Evolutionary conservation across 92 coral and sea anemone genomes (phyloP), one percentile per base, ranked within the genome.

Genomic region (Micromussa lordhowensis): DNA sequence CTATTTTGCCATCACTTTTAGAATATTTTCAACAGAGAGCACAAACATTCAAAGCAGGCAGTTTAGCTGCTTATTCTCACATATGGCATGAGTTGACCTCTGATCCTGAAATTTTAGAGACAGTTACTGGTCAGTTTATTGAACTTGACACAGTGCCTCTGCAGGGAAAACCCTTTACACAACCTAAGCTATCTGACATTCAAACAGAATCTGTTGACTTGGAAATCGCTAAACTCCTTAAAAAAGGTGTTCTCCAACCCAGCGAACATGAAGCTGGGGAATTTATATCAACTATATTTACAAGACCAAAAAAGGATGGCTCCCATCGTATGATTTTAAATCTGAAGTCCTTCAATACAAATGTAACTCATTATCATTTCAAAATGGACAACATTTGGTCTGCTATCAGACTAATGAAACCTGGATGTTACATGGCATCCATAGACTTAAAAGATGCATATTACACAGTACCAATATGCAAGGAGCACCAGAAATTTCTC

Each of bases 361-460:
- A 77, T 75, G 79, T 77, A 28, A 84, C 83, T 24, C 66, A 87
- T 58, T 83, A 83, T 71, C 91, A 91, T 78, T 91, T 83, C 68
- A 81, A 91, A 74, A 91, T 87, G 91, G 93, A 86, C 79, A 68
- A 75, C 61, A 84, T 91, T 59, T 81, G 70, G 75, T 68, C 93
- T 34, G 87, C 75, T 28, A 73, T 91, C 61, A 59, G 91, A 44
- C 82, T 91, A n/a, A 82, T 86, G 75, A 73, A 63, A 21, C 90
- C 83, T 74, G 81, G 81, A 10, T 91, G 94, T 59, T 91, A 71
- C 77, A 87, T 91, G 91, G 91, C 91, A 31, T 87, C 91, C 38
- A 36, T 90, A 40, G 92, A 79, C 64, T 30, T 90, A 38, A 90
- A 90, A 66, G 88, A 91, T 57, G 91, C 88, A 7, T 88, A 91